Conservation (phyloP, 2,888 invertebrate species). For the Pyrgus malvae region DNA sequence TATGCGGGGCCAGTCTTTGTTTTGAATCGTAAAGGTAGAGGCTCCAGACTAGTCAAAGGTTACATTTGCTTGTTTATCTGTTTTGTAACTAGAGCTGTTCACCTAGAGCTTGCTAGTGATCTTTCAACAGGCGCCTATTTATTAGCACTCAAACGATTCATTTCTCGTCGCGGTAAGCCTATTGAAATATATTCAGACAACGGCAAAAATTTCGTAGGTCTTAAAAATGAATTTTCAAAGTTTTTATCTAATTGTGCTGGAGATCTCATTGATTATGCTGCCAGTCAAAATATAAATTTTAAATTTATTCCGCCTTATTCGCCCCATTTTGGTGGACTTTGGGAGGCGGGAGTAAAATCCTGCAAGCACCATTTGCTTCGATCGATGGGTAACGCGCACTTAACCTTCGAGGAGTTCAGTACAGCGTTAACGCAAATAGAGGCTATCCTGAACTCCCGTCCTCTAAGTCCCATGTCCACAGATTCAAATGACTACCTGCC, state of each 20-base stretch:
- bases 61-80: background rate
- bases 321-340: slow-evolving; percentile 32
- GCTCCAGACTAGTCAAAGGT: background rate
- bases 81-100: slow-evolving; percentile 1
- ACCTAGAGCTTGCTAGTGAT: slow-evolving; percentile 4
- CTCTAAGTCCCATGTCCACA: slow-evolving; percentile 22
- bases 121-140: background rate
- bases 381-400: slow-evolving; percentile 27
- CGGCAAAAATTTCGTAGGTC: background rate
- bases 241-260: background rate
- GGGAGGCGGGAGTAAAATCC: slow-evolving; percentile 30
- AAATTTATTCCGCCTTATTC: slow-evolving; percentile 27
- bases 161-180: background rate
- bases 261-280: slow-evolving; percentile 19
- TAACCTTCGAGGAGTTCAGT: slow-evolving; percentile 34
- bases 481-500: slow-evolving; percentile 16
- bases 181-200: background rate
- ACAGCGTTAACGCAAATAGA: slow-evolving; percentile 33
- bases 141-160: background rate
- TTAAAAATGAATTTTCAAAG: background rate
- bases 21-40: background rate
- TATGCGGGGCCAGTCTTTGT: background rate
- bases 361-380: slow-evolving; percentile 30
- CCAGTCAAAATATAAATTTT: slow-evolving; percentile 3
- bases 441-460: slow-evolving; percentile 29